Percentiles rank a stretch among this genome's conserved stretches.
phyloP scores from a whole-genome alignment of 2,113 vertebrate species.

The Clupea harengus region DNA sequence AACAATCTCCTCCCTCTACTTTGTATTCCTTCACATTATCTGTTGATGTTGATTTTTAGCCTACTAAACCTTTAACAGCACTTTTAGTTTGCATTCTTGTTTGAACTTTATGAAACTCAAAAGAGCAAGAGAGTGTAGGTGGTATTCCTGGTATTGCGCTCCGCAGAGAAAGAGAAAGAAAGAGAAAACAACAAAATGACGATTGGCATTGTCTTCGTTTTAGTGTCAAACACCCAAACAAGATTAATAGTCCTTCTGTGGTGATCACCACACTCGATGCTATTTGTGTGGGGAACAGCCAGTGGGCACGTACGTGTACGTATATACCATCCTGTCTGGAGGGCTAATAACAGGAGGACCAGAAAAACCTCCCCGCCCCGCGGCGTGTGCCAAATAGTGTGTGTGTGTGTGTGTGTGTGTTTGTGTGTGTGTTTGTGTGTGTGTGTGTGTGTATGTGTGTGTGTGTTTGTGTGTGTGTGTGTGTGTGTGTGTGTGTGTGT shows the following conservation, averaged over 20 bases:
- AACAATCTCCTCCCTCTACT: neutral
- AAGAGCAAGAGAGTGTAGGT: neutral
- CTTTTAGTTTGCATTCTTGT: neutral
- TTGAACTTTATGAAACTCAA: neutral
- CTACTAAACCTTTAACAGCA: neutral
- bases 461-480: neutral
- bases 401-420: neutral
- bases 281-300: neutral
- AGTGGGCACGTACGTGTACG: neutral
- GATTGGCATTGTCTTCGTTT: neutral
- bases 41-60: neutral
- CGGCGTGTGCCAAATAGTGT: neutral
- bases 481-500: too few species aligned
- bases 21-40: neutral
- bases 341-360: neutral
- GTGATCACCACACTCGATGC: neutral
- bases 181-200: too few species aligned
- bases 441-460: neutral
- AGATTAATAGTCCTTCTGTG: neutral
- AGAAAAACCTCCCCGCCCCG: neutral
- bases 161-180: too few species aligned
- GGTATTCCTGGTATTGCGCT: neutral
- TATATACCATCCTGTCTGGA: neutral
- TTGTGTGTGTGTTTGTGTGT: neutral
- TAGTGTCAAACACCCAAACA: neutral